Percentiles rank a stretch among this genome's conserved stretches.
phyloP scores from a whole-genome alignment of 1,140 invertebrate species.

The Uloborus diversus region DNA sequence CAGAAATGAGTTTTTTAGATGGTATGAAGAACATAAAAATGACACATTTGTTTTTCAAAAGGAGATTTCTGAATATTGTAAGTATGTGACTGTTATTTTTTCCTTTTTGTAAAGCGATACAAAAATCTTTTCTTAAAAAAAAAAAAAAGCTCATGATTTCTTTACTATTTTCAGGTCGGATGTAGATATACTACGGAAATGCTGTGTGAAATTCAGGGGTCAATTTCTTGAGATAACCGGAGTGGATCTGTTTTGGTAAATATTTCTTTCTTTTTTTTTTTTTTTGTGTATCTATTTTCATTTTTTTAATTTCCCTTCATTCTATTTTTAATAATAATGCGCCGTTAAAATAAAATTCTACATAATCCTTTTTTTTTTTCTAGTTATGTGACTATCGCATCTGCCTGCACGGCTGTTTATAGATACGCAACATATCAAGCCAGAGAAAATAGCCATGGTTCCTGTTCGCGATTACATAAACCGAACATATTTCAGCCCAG shows the following conservation, averaged over 20 bases:
- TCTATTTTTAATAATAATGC: too few species aligned
- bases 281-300: too few species aligned
- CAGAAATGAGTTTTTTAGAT: too few species aligned
- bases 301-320: too few species aligned
- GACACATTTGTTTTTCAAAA: too few species aligned
- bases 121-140: too few species aligned
- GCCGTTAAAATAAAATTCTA: background rate
- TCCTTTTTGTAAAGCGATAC: too few species aligned
- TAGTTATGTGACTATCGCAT: slow-evolving; percentile 23
- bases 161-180: slow-evolving; percentile 25
- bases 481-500: background rate
- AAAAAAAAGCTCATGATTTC: too few species aligned
- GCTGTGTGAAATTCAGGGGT: slow-evolving; percentile 24
- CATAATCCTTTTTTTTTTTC: background rate
- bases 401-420: slow-evolving; percentile 32
- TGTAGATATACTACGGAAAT: slow-evolving; percentile 16
- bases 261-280: too few species aligned
- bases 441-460: slow-evolving; percentile 46
- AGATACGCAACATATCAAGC: background rate
- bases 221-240: background rate
- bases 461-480: slow-evolving; percentile 30
- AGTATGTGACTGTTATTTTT: too few species aligned
- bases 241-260: slow-evolving; percentile 23
- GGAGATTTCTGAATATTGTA: too few species aligned
- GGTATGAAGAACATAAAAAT: too few species aligned